These are phyloP conservation scores for Eidolon helvum DNA, from an alignment of 2,113 vertebrate species.

Conservation along the genomic window DNA sequence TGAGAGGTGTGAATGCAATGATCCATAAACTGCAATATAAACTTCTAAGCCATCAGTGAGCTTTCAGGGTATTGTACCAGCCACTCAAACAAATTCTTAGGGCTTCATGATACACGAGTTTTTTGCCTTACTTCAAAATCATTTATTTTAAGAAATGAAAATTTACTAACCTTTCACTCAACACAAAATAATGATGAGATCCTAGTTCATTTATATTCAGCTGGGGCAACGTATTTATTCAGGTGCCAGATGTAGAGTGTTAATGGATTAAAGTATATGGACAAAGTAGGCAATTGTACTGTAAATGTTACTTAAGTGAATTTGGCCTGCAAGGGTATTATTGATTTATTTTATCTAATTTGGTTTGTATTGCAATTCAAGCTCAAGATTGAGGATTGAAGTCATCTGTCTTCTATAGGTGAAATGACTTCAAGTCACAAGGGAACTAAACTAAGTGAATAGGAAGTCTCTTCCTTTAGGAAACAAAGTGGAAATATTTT, in stretches of 20 bases:
- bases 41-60: not conserved
- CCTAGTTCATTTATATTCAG: conserved; percentile 47
- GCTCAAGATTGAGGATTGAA: conserved; percentile 20
- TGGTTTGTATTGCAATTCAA: conserved; percentile 56
- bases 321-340: conserved; percentile 62
- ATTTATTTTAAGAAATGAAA: conserved; percentile 41
- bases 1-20: not conserved
- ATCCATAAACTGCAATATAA: not conserved
- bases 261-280: conserved; percentile 49
- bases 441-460: not conserved
- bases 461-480: conserved; percentile 48
- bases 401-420: conserved; percentile 51
- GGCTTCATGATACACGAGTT: not conserved
- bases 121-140: conserved; percentile 46
- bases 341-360: conserved; percentile 73
- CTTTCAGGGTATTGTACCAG: not conserved
- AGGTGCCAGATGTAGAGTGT: conserved; percentile 52
- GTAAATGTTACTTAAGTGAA: conserved; percentile 71
- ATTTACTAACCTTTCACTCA: conserved; percentile 58
- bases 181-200: conserved; percentile 39
- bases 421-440: conserved; percentile 47
- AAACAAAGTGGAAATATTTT: conserved; percentile 39
- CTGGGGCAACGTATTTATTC: conserved; percentile 65
- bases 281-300: conserved; percentile 51
- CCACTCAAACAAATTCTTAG: not conserved